These are phyloP conservation scores for Harpagus bidentatus DNA, from an alignment of 2,113 vertebrate species.

Conservation along the genomic window DNA sequence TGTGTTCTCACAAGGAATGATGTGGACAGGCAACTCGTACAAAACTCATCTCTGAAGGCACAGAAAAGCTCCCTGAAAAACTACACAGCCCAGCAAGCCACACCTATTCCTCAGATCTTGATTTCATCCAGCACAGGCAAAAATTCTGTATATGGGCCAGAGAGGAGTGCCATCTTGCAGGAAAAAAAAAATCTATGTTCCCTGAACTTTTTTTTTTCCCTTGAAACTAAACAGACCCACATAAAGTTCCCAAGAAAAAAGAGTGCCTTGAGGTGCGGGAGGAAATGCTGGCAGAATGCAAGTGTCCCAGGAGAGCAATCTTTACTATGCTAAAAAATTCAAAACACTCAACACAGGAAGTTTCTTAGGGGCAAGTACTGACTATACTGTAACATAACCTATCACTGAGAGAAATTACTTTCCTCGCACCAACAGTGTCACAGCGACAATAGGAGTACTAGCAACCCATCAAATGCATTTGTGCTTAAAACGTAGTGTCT, in stretches of 20 bases:
- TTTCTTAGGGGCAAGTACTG: neutral
- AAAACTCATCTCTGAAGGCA: neutral
- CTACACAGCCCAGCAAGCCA: neutral
- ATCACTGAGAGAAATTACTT: neutral
- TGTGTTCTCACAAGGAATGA: neutral
- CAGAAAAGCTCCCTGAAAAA: neutral
- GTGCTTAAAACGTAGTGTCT: neutral
- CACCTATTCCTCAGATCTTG: neutral
- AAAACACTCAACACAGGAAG: neutral
- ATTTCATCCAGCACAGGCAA: neutral
- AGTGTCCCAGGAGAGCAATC: neutral
- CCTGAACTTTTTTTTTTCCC: neutral
- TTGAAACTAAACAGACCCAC: neutral
- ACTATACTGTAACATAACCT: neutral
- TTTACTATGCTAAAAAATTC: neutral
- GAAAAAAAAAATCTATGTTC: neutral
- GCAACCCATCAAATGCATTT: neutral
- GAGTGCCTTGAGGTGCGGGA: neutral
- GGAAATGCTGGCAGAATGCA: neutral
- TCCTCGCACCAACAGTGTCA: neutral
- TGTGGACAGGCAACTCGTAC: neutral
- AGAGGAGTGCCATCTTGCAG: neutral
- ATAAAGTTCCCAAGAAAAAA: neutral
- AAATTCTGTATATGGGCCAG: neutral
- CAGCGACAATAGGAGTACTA: fast-evolving